Percentiles rank a stretch among this genome's conserved stretches.
These are phyloP conservation scores for Notolepis coatsorum DNA, from an alignment of 2,797 vertebrate species.

Conservation along the genomic window DNA sequence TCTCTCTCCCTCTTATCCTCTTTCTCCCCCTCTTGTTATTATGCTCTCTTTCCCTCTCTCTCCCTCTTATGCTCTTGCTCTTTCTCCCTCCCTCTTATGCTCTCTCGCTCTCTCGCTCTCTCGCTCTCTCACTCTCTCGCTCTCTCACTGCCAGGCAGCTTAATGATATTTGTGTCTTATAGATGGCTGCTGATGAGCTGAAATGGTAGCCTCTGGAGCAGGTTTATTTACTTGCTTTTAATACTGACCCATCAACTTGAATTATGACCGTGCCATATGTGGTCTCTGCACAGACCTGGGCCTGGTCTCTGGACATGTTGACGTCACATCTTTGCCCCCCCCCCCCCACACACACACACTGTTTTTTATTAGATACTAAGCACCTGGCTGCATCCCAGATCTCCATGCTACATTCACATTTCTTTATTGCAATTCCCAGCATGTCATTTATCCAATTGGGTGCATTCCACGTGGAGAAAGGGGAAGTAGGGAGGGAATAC, in stretches of 20 bases:
- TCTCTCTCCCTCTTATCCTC: no score
- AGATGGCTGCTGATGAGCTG: conserved; percentile 82
- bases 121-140: not conserved
- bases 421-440: no score
- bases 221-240: conserved; percentile 81
- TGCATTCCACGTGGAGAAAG: no score
- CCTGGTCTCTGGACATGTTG: conserved; percentile 19
- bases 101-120: no score
- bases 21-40: no score
- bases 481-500: no score
- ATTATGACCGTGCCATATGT: conserved; percentile 67
- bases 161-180: conserved; percentile 80
- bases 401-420: no score
- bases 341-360: not conserved
- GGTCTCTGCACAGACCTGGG: conserved; percentile 18
- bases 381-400: no score
- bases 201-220: conserved; percentile 76
- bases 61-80: no score
- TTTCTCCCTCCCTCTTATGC: no score
- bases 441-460: conserved; percentile 21
- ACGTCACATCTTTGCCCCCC: conserved; percentile 26
- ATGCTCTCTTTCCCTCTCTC: no score
- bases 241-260: conserved; percentile 71
- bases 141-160: conserved; percentile 26
- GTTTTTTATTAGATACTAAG: not conserved